These are phyloP conservation scores for Cephus pulcher DNA, from an alignment of 2,888 invertebrate species.

Conservation along the genomic window DNA sequence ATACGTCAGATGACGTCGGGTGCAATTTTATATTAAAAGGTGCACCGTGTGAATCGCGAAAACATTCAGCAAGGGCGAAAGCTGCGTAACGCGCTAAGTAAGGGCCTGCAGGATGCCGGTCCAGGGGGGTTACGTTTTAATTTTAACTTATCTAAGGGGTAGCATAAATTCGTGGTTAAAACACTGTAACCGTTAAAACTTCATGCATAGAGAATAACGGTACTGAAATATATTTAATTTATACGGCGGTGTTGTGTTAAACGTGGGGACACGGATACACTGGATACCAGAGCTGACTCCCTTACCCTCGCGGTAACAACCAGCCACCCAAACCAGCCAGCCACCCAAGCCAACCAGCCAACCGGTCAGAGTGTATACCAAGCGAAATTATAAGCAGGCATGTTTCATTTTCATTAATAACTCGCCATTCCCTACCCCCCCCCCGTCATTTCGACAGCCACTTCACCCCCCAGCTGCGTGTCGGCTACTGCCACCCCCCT, in stretches of 20 bases:
- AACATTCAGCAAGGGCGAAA: neutral
- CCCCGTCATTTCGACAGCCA: neutral
- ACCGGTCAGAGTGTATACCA: neutral
- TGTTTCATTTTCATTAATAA: slow-evolving; percentile 19
- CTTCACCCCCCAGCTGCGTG: neutral
- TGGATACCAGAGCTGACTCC: neutral
- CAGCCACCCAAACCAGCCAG: neutral
- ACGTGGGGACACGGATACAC: neutral
- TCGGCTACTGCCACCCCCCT: neutral
- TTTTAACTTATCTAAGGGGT: slow-evolving; percentile 39
- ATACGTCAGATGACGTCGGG: neutral
- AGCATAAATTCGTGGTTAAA: slow-evolving; percentile 38
- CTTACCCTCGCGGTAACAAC: neutral
- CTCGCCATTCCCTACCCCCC: neutral
- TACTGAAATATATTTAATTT: slow-evolving; percentile 36
- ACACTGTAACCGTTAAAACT: slow-evolving; percentile 34
- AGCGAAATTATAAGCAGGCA: neutral
- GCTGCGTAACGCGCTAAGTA: slow-evolving; percentile 23
- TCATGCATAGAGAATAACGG: slow-evolving; percentile 25
- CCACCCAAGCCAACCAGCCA: neutral
- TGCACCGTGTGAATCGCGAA: neutral
- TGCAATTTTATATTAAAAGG: neutral
- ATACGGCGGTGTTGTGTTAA: slow-evolving; percentile 19
- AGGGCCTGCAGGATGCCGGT: neutral
- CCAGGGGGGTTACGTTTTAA: slow-evolving; percentile 31